Conservation (phyloP, 2,797 vertebrate species). For the Coendou prehensilis region DNA sequence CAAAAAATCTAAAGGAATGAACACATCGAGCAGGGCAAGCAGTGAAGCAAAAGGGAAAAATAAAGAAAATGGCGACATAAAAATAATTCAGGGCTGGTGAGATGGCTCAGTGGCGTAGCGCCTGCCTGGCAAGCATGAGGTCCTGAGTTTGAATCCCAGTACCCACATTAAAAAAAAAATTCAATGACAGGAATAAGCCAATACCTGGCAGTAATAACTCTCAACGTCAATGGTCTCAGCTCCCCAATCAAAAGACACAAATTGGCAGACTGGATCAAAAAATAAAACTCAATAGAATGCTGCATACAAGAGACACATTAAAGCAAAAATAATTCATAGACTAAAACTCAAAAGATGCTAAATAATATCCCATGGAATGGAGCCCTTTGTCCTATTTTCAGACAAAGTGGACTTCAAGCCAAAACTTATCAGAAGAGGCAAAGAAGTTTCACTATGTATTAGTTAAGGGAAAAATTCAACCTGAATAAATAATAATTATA, state of each 20-base stretch:
- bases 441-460: too few relatives aligned
- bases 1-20: neutral
- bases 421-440: too few relatives aligned
- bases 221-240: neutral
- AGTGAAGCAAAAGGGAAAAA: neutral
- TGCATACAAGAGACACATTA: neutral
- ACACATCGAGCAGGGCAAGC: neutral
- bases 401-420: neutral
- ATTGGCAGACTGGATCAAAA: neutral
- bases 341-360: neutral
- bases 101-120: too few relatives aligned
- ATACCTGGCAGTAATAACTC: neutral
- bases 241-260: neutral
- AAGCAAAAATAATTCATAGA: neutral
- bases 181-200: neutral
- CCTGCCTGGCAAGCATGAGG: too few relatives aligned
- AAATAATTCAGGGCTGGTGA: neutral
- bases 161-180: neutral
- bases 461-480: neutral
- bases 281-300: neutral
- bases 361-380: neutral
- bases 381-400: neutral
- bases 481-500: neutral
- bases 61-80: neutral
- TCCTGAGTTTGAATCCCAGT: too few relatives aligned